Evolutionary conservation across 2,113 vertebrate genomes (phyloP), one percentile per base, ranked within the genome.

Genomic region (Formicarius rufipectus): DNA sequence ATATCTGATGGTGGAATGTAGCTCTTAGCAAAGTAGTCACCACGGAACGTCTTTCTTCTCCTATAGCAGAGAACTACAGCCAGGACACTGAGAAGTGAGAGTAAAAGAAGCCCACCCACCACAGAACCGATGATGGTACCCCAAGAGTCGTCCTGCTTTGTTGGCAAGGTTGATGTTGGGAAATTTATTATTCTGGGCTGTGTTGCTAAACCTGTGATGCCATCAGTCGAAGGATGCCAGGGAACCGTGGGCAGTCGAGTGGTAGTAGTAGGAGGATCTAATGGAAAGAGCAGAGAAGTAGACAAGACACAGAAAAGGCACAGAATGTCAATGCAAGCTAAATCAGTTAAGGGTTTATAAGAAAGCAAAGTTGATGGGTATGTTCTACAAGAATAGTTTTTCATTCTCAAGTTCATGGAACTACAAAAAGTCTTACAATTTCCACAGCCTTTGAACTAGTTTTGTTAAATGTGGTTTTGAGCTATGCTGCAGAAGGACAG

Each of bases 21-120:
- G 98, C 99, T 99, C 96, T 99, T 99, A 97, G 99, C 99, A 98
- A 99, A 99, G 97, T 99, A 99, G 98, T 99, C 99, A 42, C 99
- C 99, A 52, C 99, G 98, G 97, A 99, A 99, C 89, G 99, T 99
- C 95, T 99, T 97, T 80, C 99, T 98, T 97, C 98, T 98, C 94
- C 98, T 98, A 98, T 99, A 98, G 98, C 96, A 99, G 96, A 98
- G 98, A 75, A 96, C 95, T 88, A 98, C 98, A 66, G 97, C 98
- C 76, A 99, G 95, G 77, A 99, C 96, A 97, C 99, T 98, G 71
- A 99, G 92, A 89, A 99, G 98, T 35, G 98, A 98, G 96, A 99
- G 89, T 90, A 99, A 98, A 49, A 99, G 98, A 58, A 98, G 97
- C 93, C 99, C 99, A 69, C 99, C 99, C 87, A 99, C 98, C 49